Evolutionary conservation across 1,140 invertebrate species (phyloP).

Genomic region (Drosophila murphyi): DNA sequence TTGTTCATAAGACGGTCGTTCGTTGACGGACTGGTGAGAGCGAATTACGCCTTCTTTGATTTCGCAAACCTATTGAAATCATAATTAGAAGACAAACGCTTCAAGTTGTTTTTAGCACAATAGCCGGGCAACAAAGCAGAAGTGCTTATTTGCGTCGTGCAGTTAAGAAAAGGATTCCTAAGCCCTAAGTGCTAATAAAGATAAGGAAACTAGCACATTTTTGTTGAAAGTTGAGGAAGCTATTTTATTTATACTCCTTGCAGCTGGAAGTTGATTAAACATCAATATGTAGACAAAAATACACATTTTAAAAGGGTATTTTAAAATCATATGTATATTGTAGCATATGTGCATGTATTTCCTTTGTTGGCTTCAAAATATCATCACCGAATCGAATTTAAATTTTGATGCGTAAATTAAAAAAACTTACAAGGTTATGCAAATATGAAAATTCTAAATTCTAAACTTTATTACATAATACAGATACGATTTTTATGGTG

Average conservation of each 20-base stretch:
- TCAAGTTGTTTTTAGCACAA: conserved; percentile 45
- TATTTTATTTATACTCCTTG: neutral
- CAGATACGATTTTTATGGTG: too few relatives aligned
- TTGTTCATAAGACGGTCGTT: conserved; percentile 32
- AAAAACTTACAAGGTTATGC: too few relatives aligned
- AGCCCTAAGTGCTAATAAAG: conserved; percentile 66
- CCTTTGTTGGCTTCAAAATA: too few relatives aligned
- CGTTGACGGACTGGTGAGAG: conserved; percentile 67
- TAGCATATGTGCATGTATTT: too few relatives aligned
- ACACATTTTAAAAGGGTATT: too few relatives aligned
- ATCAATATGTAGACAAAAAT: neutral
- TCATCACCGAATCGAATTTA: too few relatives aligned
- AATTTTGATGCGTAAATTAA: too few relatives aligned
- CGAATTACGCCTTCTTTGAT: conserved; percentile 82
- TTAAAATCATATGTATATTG: too few relatives aligned
- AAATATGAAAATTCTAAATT: too few relatives aligned
- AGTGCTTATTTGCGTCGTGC: conserved; percentile 57
- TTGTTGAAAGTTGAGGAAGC: conserved; percentile 19
- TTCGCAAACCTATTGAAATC: conserved; percentile 69
- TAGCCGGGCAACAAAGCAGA: conserved; percentile 48
- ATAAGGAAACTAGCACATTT: neutral
- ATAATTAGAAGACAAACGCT: conserved; percentile 77
- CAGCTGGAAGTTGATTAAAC: neutral
- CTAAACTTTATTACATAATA: too few relatives aligned
- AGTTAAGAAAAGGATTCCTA: conserved; percentile 43